phyloP scores from a whole-genome alignment of 2,888 invertebrate species.

The Stenurella melanura region DNA sequence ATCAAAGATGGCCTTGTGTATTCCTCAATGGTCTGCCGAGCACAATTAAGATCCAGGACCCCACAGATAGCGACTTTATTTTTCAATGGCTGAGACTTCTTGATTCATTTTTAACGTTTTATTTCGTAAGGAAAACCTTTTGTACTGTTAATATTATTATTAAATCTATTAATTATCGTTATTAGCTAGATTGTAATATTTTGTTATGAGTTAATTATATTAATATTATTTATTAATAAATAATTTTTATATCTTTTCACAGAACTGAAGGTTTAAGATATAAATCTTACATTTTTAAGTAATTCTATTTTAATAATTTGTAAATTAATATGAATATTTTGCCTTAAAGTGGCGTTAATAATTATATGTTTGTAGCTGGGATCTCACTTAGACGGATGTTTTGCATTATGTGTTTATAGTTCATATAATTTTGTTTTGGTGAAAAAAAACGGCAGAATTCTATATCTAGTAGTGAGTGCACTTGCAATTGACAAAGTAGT shows the following conservation, averaged over 20 bases:
- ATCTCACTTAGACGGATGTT: background rate
- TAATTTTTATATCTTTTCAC: slow-evolving; percentile 14
- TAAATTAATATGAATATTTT: slow-evolving; percentile 28
- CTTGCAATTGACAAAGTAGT: too few species aligned
- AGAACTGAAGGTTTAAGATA: slow-evolving; percentile 41
- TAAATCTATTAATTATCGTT: slow-evolving; percentile 22
- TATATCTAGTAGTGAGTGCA: too few species aligned
- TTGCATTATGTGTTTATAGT: too few species aligned
- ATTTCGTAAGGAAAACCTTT: slow-evolving; percentile 12
- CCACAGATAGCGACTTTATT: slow-evolving; percentile 47
- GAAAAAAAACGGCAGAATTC: too few species aligned
- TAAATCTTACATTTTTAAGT: slow-evolving; percentile 35
- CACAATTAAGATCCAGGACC: slow-evolving; percentile 64
- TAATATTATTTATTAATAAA: slow-evolving; percentile 23
- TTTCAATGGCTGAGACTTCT: slow-evolving; percentile 46
- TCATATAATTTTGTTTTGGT: too few species aligned
- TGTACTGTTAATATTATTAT: slow-evolving; percentile 2
- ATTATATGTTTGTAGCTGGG: slow-evolving; percentile 4
- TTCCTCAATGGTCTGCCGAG: slow-evolving; percentile 67
- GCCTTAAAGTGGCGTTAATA: background rate
- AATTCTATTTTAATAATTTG: slow-evolving; percentile 38
- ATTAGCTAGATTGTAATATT: background rate
- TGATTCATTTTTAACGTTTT: slow-evolving; percentile 4
- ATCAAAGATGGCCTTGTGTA: slow-evolving; percentile 71
- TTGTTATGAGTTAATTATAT: slow-evolving; percentile 20